A percentile compares a stretch with the other conserved stretches of the same genome.
Evolutionary conservation across 2,113 vertebrate genomes (phyloP).

Genomic region (Lepus timidus): DNA sequence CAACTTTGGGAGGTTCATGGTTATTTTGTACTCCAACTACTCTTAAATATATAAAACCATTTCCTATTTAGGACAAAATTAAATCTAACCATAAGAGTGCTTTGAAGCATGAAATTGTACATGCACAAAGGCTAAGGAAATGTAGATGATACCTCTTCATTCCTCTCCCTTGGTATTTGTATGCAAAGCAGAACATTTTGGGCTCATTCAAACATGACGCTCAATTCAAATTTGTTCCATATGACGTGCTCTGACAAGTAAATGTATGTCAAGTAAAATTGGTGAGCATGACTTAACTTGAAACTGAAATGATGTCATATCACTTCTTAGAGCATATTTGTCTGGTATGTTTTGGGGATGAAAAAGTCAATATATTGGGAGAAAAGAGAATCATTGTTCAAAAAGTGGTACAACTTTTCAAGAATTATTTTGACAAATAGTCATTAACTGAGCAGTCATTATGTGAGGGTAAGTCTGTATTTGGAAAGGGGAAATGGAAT

Average conservation of each 20-base stretch:
- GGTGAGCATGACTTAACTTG: slow-evolving; percentile 46
- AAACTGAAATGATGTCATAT: slow-evolving; percentile 58
- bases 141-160: neutral
- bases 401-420: slow-evolving; percentile 55
- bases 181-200: slow-evolving; percentile 61
- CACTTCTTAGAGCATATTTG: slow-evolving; percentile 49
- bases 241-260: slow-evolving; percentile 59
- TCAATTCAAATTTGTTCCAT: slow-evolving; percentile 70
- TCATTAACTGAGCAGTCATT: neutral
- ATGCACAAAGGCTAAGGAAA: neutral
- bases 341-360: slow-evolving; percentile 42
- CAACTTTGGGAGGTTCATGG: neutral
- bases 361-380: slow-evolving; percentile 41
- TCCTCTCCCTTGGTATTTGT: neutral
- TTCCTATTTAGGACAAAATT: slow-evolving; percentile 47
- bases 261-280: slow-evolving; percentile 55
- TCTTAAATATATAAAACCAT: slow-evolving; percentile 29
- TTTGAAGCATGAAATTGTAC: slow-evolving; percentile 46
- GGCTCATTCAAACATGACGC: slow-evolving; percentile 65
- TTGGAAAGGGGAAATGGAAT: slow-evolving; percentile 9
- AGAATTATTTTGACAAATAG: slow-evolving; percentile 52
- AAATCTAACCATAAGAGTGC: neutral
- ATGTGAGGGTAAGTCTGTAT: slow-evolving; percentile 33
- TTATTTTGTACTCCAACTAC: slow-evolving; percentile 35
- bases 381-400: slow-evolving; percentile 41